A percentile compares a stretch with the other conserved stretches of the same genome.
phyloP scores from a whole-genome alignment of 2,113 vertebrate genomes.

The Pteruthius melanotis region DNA sequence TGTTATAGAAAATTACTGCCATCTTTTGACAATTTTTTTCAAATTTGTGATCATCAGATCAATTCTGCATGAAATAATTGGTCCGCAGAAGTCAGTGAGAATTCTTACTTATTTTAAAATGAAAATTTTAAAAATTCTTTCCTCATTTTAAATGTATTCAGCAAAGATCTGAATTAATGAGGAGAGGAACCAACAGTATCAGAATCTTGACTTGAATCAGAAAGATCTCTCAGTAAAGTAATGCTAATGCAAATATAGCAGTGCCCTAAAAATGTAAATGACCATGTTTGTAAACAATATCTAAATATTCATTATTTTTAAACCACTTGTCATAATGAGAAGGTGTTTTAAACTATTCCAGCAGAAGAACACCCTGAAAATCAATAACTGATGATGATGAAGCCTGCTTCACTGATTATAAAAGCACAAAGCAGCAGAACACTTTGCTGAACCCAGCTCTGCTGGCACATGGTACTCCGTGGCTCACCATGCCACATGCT shows the following conservation, averaged over 20 bases:
- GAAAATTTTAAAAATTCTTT: neutral
- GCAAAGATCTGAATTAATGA: neutral
- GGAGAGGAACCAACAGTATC: neutral
- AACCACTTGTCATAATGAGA: neutral
- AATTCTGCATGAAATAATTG: neutral
- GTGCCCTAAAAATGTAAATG: neutral
- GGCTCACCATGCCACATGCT: neutral
- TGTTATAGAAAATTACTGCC: neutral
- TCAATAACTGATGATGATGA: neutral
- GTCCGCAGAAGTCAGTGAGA: neutral
- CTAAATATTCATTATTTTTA: constrained; percentile 4
- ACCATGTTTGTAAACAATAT: constrained; percentile 30
- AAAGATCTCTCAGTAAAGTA: neutral
- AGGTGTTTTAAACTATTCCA: neutral
- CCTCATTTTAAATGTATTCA: neutral
- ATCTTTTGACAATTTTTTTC: neutral
- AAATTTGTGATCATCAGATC: neutral
- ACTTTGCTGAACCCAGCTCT: neutral
- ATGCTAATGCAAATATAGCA: neutral
- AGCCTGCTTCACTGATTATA: neutral
- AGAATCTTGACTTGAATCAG: neutral
- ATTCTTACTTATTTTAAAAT: neutral
- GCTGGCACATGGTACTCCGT: neutral
- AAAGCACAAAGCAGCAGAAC: neutral
- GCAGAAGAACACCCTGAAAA: neutral